Evolutionary conservation across 2,888 invertebrate genomes (phyloP), one percentile per base, ranked within the genome.

Genomic region (Dione vanillae): DNA sequence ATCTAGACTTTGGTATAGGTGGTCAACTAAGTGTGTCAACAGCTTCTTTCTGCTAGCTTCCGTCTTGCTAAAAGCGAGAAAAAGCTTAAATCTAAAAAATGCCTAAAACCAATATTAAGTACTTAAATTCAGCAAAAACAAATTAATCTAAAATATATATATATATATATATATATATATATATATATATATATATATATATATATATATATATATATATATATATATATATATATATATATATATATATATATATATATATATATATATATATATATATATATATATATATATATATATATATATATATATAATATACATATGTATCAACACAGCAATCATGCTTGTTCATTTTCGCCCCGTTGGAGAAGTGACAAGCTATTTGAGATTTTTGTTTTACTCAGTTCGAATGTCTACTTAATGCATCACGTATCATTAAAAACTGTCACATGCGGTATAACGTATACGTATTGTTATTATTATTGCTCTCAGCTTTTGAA

Each of bases 281-380:
- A n/a, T n/a, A n/a, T n/a, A n/a, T n/a, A n/a, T n/a, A n/a, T n/a
- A n/a, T n/a, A n/a, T n/a, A n/a, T n/a, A n/a, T n/a, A 1, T 45
- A n/a, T 61, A 43, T 59, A 45, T 61, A 27, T 27, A n/a, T 45
- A 56, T 37, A 10, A 19, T 49, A 49, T 16, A 41, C 8, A 41
- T 43, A n/a, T 59, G 27, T 61, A 61, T 61, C 45, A 27, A 27
- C 61, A 45, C 45, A 43, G 45, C 61, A 61, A 52, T 64, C 45
- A n/a, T 6, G 52, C 35, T 51, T 62, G 62, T 54, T 69, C 43
- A 62, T 59, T 69, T 69, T 47, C 68, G 45, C 54, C 62, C 45
- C 54, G 51, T 54, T 54, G 40, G 11, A 68, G 35, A 68, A 45
- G 62, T 54, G 68, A 68, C 62, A 45, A 35, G 52, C 62, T 47